phyloP scores from a whole-genome alignment of 2,888 invertebrate genomes.

The Dendrolimus houi region DNA sequence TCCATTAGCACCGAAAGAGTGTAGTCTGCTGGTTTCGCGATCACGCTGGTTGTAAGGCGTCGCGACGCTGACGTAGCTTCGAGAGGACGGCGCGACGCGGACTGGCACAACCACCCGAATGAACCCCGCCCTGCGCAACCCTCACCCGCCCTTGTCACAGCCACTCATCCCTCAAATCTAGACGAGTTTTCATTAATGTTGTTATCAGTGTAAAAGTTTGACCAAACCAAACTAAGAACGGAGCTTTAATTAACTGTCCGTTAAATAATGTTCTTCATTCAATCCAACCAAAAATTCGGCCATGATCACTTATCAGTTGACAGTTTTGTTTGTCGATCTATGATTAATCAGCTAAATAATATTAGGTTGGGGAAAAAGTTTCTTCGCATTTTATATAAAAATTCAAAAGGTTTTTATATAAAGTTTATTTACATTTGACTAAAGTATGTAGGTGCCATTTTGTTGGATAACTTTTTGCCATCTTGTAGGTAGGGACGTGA shows the following conservation, averaged over 20 bases:
- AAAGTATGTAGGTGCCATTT: too few relatives aligned
- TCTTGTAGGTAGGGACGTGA: too few relatives aligned
- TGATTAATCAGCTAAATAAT: too few relatives aligned
- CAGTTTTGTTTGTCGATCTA: conserved; percentile 19
- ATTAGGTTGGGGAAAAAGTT: too few relatives aligned
- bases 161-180: conserved; percentile 63
- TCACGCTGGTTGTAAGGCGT: conserved; percentile 29
- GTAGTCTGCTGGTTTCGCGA: conserved; percentile 33
- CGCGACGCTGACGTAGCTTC: conserved; percentile 43
- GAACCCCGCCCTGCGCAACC: conserved; percentile 47
- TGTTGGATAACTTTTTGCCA: too few relatives aligned
- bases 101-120: conserved; percentile 46
- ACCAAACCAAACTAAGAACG: conserved; percentile 59
- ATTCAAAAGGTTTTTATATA: too few relatives aligned
- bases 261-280: conserved; percentile 40
- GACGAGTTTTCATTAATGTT: conserved; percentile 72
- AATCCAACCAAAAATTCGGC: conserved; percentile 31
- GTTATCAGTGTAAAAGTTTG: conserved; percentile 70
- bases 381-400: too few relatives aligned
- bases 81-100: conserved; percentile 42
- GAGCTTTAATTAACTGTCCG: conserved; percentile 69
- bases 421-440: too few relatives aligned
- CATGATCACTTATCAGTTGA: conserved; percentile 33
- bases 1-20: conserved; percentile 21
- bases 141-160: conserved; percentile 52